Conservation (phyloP, 1,140 invertebrate species). For the Aphidius ervi region DNA sequence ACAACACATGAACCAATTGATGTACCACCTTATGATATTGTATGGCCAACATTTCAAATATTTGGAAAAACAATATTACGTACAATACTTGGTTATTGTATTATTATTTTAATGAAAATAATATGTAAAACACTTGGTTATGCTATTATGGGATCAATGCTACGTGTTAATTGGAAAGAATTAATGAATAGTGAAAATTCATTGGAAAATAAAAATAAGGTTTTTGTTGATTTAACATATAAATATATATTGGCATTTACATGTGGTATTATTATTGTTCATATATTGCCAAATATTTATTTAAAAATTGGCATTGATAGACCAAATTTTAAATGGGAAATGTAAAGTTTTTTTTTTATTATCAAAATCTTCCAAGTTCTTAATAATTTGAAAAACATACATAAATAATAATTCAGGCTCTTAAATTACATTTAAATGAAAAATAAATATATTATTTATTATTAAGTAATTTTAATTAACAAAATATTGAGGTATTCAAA, state of each 20-base stretch:
- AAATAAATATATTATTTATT: too few species aligned
- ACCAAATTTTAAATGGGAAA: conserved; percentile 80
- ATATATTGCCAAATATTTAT: conserved; percentile 76
- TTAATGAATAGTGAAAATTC: conserved; percentile 61
- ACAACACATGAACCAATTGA: conserved; percentile 56
- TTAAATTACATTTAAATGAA: too few species aligned
- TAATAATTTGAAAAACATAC: too few species aligned
- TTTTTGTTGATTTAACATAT: conserved; percentile 72
- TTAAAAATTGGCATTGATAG: conserved; percentile 70
- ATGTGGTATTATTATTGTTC: conserved; percentile 73
- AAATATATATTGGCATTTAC: conserved; percentile 75
- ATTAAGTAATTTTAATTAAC: too few species aligned
- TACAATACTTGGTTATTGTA: conserved; percentile 69
- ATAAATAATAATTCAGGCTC: too few species aligned
- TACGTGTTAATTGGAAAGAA: conserved; percentile 62
- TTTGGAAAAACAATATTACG: conserved; percentile 62
- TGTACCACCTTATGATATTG: conserved; percentile 68
- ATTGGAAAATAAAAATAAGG: conserved; percentile 63
- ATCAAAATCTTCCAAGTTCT: too few species aligned
- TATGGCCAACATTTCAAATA: conserved; percentile 73
- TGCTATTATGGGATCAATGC: conserved; percentile 64
- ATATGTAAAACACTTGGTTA: conserved; percentile 68
- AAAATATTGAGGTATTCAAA: too few species aligned
- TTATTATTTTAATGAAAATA: conserved; percentile 64
- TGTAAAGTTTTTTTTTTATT: conserved; percentile 51